Percentiles rank a stretch among this genome's conserved stretches.
phyloP scores from a whole-genome alignment of 2,113 vertebrate genomes.

The Aegypius monachus region DNA sequence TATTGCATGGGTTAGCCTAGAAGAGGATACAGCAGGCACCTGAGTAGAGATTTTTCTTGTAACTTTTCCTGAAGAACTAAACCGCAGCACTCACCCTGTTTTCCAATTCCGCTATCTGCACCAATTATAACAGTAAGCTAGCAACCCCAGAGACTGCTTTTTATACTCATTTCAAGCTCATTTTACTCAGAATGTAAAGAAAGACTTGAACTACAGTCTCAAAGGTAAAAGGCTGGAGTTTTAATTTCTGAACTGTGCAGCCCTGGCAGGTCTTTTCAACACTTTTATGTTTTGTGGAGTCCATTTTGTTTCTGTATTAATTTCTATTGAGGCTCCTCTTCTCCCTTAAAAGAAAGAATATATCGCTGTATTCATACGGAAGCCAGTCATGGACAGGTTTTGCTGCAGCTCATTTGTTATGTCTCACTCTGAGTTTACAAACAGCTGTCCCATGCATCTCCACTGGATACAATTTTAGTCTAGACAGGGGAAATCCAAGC shows the following conservation, averaged over 20 bases:
- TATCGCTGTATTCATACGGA: not conserved
- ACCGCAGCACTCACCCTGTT: not conserved
- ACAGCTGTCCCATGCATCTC: slow-evolving; percentile 36
- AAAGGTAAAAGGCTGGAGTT: not conserved
- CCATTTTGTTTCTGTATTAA: slow-evolving; percentile 20
- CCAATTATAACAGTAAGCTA: not conserved
- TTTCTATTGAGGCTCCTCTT: not conserved
- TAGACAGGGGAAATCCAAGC: slow-evolving; percentile 49
- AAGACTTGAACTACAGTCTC: slow-evolving; percentile 14
- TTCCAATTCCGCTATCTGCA: not conserved
- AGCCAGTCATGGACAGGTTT: not conserved
- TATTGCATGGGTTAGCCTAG: not conserved
- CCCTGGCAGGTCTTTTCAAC: slow-evolving; percentile 3
- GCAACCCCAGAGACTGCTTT: not conserved
- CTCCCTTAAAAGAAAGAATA: not conserved
- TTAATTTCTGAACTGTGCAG: not conserved
- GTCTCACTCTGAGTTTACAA: slow-evolving; percentile 44
- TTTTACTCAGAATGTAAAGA: slow-evolving; percentile 7
- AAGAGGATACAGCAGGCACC: not conserved
- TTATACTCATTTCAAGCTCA: not conserved
- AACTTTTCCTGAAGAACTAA: not conserved
- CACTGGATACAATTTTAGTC: slow-evolving; percentile 39
- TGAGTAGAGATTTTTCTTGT: not conserved
- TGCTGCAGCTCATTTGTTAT: slow-evolving; percentile 17
- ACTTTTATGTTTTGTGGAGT: not conserved